Evolutionary conservation across 2,113 vertebrate genomes (phyloP).

Genomic region (Zosterops borbonicus): DNA sequence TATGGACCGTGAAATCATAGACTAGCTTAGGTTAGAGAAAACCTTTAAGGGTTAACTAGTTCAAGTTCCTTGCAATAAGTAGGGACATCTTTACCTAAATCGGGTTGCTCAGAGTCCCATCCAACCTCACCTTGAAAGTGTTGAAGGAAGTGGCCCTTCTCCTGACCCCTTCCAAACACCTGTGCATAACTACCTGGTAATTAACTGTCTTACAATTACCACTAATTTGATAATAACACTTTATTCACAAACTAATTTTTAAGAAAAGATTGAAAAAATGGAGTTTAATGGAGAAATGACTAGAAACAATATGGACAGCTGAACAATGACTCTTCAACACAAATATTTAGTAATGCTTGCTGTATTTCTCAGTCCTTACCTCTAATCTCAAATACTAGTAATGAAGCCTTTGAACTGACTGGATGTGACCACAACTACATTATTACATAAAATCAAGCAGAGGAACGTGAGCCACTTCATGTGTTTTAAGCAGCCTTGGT

Average conservation of each 20-base stretch:
- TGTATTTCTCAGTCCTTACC: neutral
- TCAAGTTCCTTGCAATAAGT: neutral
- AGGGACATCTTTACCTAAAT: neutral
- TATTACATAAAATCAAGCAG: neutral
- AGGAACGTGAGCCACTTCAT: neutral
- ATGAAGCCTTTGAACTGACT: neutral
- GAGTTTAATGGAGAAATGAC: neutral
- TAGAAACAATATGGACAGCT: neutral
- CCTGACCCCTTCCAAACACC: neutral
- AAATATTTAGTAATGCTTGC: neutral
- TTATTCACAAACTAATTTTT: neutral
- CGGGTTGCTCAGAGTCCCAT: neutral
- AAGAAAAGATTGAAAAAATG: neutral
- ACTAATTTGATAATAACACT: neutral
- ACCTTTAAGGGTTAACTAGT: neutral
- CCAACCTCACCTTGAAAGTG: neutral
- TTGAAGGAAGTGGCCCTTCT: neutral
- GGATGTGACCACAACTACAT: neutral
- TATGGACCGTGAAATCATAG: accelerated
- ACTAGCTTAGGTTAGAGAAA: neutral
- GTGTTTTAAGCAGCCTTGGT: neutral
- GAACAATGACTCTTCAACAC: neutral
- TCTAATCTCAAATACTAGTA: neutral
- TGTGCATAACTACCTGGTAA: neutral
- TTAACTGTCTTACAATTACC: neutral